These are phyloP conservation scores for Salpingus planirostris DNA, from an alignment of 2,888 invertebrate genomes.

Conservation along the genomic window DNA sequence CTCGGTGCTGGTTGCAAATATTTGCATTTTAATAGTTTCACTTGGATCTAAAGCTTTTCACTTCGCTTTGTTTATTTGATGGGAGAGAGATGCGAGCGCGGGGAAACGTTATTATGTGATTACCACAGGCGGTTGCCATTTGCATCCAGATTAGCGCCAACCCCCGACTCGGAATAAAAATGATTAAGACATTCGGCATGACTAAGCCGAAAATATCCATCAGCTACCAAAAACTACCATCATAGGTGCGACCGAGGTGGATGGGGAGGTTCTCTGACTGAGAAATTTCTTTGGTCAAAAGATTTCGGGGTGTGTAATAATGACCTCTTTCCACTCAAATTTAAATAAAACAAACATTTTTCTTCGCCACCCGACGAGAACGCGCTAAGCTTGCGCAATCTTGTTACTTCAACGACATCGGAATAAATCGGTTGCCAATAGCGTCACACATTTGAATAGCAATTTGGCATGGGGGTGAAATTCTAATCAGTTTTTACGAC, in stretches of 20 bases:
- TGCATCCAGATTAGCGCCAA: too few species aligned
- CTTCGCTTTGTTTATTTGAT: slow-evolving; percentile 25
- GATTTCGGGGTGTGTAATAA: too few species aligned
- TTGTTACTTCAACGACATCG: slow-evolving; percentile 40
- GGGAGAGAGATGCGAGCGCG: neutral
- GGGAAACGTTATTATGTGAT: slow-evolving; percentile 13
- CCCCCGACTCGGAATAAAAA: too few species aligned
- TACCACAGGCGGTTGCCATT: slow-evolving; percentile 9
- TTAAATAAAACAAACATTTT: slow-evolving; percentile 43
- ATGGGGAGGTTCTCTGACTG: too few species aligned
- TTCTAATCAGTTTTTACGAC: slow-evolving; percentile 43
- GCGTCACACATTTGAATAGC: slow-evolving; percentile 43
- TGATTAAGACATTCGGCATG: too few species aligned
- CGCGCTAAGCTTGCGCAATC: slow-evolving; percentile 38
- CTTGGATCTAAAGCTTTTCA: slow-evolving; percentile 34
- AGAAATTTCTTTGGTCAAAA: too few species aligned
- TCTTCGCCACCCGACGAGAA: slow-evolving; percentile 33
- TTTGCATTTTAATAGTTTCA: slow-evolving; percentile 45
- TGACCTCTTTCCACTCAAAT: too few species aligned
- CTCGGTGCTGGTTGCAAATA: slow-evolving; percentile 35
- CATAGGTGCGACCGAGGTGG: too few species aligned
- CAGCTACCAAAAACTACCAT: too few species aligned
- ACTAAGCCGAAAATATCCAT: too few species aligned
- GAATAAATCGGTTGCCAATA: slow-evolving; percentile 44
- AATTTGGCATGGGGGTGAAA: slow-evolving; percentile 41